These are phyloP conservation scores for Leptinotarsa haldemani DNA, from an alignment of 2,888 invertebrate genomes.

Conservation along the genomic window DNA sequence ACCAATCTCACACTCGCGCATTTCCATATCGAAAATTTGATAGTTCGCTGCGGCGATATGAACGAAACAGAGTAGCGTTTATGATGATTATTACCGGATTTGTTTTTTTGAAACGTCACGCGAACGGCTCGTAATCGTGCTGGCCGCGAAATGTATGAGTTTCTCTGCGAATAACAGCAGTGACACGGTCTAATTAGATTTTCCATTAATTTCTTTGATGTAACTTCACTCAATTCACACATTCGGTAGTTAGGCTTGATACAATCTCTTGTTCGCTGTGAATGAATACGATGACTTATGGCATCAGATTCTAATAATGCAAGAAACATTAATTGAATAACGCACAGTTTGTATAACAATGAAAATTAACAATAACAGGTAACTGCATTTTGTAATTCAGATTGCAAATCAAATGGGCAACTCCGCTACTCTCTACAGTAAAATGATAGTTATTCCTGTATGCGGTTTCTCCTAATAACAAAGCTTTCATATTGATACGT, in stretches of 20 bases:
- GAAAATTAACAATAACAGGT: too few relatives aligned
- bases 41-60: not conserved
- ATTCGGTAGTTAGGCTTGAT: constrained; percentile 1
- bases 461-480: too few relatives aligned
- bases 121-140: constrained; percentile 41
- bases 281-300: not conserved
- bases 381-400: too few relatives aligned
- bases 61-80: constrained; percentile 27
- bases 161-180: constrained; percentile 10
- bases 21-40: constrained; percentile 19
- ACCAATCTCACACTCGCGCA: not conserved
- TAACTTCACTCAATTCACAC: constrained; percentile 13
- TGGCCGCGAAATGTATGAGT: constrained; percentile 31
- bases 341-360: too few relatives aligned
- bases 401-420: too few relatives aligned
- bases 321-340: not conserved
- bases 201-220: constrained; percentile 16
- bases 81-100: constrained; percentile 38
- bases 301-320: not conserved
- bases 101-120: constrained; percentile 38
- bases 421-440: too few relatives aligned
- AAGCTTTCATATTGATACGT: too few relatives aligned
- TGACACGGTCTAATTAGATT: constrained; percentile 24
- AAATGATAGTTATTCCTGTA: too few relatives aligned
- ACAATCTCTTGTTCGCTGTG: not conserved